Percentiles rank a stretch among this genome's conserved stretches.
phyloP scores from a whole-genome alignment of 2,113 vertebrate genomes.

The Lepus timidus region DNA sequence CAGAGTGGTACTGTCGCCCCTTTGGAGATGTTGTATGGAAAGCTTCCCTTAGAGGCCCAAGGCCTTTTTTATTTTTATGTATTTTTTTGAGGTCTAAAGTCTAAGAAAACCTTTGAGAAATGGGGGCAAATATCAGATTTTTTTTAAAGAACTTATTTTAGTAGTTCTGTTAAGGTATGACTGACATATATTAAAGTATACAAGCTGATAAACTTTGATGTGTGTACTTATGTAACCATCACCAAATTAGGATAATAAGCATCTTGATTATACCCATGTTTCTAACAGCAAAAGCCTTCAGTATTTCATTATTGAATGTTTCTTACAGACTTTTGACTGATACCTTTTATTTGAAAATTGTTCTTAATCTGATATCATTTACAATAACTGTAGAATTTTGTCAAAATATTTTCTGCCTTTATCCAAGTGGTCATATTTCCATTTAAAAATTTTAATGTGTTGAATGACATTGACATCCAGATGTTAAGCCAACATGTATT shows the following conservation, averaged over 20 bases:
- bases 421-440: neutral
- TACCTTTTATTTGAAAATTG: neutral
- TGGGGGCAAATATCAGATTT: neutral
- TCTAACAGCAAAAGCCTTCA: neutral
- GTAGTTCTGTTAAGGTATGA: neutral
- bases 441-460: neutral
- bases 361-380: neutral
- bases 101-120: conserved; percentile 1
- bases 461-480: neutral
- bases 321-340: neutral
- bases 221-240: neutral
- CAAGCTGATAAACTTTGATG: neutral
- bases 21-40: neutral
- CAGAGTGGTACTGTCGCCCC: neutral
- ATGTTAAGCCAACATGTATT: neutral
- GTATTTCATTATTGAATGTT: neutral
- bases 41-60: neutral
- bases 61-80: no score
- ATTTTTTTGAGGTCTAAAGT: no score
- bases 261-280: neutral
- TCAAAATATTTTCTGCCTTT: neutral
- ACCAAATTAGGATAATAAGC: neutral
- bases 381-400: neutral
- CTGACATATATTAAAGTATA: neutral
- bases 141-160: neutral